A percentile compares a stretch with the other conserved stretches of the same genome.
phyloP scores from a whole-genome alignment of 2,797 vertebrate genomes.

The Danio kyathit region DNA sequence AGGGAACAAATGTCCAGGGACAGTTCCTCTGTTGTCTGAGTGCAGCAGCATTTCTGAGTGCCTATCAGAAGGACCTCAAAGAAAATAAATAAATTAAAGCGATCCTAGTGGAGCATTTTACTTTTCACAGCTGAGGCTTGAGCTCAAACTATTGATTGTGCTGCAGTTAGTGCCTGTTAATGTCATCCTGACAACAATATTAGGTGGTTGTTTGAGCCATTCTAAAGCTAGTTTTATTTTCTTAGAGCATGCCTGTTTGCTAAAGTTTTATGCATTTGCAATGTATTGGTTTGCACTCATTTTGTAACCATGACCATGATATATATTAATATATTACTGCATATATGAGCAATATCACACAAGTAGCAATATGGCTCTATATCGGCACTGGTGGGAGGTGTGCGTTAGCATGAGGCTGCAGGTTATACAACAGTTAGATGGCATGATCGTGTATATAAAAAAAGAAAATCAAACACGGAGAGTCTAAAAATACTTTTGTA shows the following conservation, averaged over 20 bases:
- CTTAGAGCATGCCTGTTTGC: not conserved
- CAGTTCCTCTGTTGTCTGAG: slow-evolving; percentile 2
- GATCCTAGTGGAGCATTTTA: slow-evolving; percentile 17
- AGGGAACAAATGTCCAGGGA: slow-evolving; percentile 10
- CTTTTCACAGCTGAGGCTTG: slow-evolving; percentile 32
- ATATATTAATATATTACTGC: no score
- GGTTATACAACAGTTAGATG: no score
- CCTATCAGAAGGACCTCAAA: slow-evolving; percentile 25
- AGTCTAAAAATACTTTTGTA: no score
- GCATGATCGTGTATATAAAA: no score
- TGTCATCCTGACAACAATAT: slow-evolving; percentile 1
- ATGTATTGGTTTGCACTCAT: not conserved
- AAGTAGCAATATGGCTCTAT: no score
- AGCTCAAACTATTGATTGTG: slow-evolving; percentile 40
- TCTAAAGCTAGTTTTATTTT: not conserved
- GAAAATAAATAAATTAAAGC: slow-evolving; percentile 34
- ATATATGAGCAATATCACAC: no score
- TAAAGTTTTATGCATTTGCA: not conserved
- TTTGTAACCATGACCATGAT: not conserved
- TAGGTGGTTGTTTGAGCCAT: not conserved
- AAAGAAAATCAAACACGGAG: no score
- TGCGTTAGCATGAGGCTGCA: no score
- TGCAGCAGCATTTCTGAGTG: slow-evolving; percentile 27
- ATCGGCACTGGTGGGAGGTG: no score
- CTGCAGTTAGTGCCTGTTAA: slow-evolving; percentile 38